Percentiles rank a stretch among this genome's conserved stretches.
These are phyloP conservation scores for Condylura cristata DNA, from an alignment of 2,113 vertebrate species.

Conservation along the genomic window DNA sequence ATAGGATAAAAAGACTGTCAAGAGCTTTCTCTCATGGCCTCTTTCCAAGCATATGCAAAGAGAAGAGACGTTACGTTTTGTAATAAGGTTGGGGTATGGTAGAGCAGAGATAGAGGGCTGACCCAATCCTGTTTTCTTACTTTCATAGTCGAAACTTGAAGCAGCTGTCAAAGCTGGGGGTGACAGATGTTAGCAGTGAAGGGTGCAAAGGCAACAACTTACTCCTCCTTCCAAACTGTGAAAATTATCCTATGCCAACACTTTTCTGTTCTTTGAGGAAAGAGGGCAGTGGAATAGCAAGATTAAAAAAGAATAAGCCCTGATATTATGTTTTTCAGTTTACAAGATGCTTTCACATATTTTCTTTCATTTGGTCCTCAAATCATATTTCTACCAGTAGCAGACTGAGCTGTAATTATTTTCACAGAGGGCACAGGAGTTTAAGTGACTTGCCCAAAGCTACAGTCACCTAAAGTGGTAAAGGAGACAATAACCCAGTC, in stretches of 20 bases:
- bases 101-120: slow-evolving; percentile 43
- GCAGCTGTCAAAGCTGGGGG: slow-evolving; percentile 56
- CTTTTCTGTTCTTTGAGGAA: slow-evolving; percentile 46
- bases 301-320: slow-evolving; percentile 55
- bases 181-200: slow-evolving; percentile 14
- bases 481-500: not conserved
- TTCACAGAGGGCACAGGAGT: not conserved
- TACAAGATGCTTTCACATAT: slow-evolving; percentile 18
- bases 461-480: not conserved
- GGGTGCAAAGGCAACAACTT: slow-evolving; percentile 66
- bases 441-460: not conserved
- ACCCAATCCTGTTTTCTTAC: slow-evolving; percentile 65
- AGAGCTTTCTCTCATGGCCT: slow-evolving; percentile 68
- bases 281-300: slow-evolving; percentile 36
- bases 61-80: slow-evolving; percentile 74
- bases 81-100: slow-evolving; percentile 57
- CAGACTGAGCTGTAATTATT: not conserved
- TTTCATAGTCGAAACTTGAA: slow-evolving; percentile 36
- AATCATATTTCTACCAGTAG: not conserved
- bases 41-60: slow-evolving; percentile 77
- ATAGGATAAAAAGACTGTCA: slow-evolving; percentile 68
- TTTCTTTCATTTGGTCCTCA: slow-evolving; percentile 49
- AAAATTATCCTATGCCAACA: slow-evolving; percentile 8
- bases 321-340: slow-evolving; percentile 26
- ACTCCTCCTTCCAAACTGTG: slow-evolving; percentile 51